Base-by-base conservation (phyloP, 2,113 vertebrate genomes). In the Speoplatyrhinus poulsoni region DNA sequence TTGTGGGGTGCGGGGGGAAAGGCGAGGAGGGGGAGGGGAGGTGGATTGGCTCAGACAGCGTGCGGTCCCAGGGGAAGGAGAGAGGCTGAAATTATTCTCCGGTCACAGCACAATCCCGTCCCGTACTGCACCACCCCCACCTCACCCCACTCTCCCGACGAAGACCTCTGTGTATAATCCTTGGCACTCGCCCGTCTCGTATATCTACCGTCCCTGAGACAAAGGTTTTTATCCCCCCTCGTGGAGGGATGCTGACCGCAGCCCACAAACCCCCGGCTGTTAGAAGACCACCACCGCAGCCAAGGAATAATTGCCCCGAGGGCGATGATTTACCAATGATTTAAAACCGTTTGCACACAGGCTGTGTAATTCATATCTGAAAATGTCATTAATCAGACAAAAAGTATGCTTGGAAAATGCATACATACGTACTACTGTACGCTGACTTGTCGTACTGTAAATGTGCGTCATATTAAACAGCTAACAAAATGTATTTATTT, bases 11-110 rank as follows among this genome's bases (percentile, higher is more conserved):
- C 58, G 19, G 17, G 33, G 59, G 46, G 49, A 46, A 54, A 36
- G 54, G 49, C 65, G 46, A 70, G 67, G 52, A 64, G 70, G 57
- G 17, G 70, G 60, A 47, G 53, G 26, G 49, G 46, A 13, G 19
- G 67, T 65, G 68, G 79, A 75, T 79, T 81, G 81, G 88, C 86
- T 90, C 86, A 91, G 90, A 90, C 90, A 90, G 91, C 87, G 82
- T 91, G 90, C 81, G 88, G 88, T 92, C 92, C 90, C 90, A 16
- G 78, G 90, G 90, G 91, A 91, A 81, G 74, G 80, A 88, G 83
- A 82, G 84, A 85, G 88, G 87, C 89, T 91, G 90, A 89, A 92
- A 92, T 93, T 90, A 92, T 92, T 92, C 90, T 89, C 88, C 84
- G 87, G 91, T 91, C 90, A 90, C 88, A 87, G 85, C 36, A 33